These are phyloP conservation scores for Clanis bilineata DNA, from an alignment of 2,888 invertebrate species.

Conservation along the genomic window DNA sequence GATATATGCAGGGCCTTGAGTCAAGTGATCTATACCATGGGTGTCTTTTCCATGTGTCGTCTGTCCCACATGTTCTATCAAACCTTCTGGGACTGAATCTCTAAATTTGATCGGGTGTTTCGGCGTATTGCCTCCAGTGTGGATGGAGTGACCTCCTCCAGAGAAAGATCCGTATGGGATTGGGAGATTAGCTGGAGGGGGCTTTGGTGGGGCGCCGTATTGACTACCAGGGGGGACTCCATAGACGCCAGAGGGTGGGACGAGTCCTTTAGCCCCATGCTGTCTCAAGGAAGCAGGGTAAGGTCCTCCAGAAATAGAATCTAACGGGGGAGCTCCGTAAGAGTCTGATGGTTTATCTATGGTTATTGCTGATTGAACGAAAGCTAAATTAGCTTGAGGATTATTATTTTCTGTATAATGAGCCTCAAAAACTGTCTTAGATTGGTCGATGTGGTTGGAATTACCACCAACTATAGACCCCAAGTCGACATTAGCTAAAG, in stretches of 20 bases:
- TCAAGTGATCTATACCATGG: slow-evolving; percentile 78
- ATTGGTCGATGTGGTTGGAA: slow-evolving; percentile 73
- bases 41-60: slow-evolving; percentile 84
- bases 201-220: slow-evolving; percentile 68
- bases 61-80: slow-evolving; percentile 85
- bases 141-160: slow-evolving; percentile 66
- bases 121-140: slow-evolving; percentile 70
- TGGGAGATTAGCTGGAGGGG: slow-evolving; percentile 55
- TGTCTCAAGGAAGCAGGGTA: slow-evolving; percentile 63
- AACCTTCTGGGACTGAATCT: slow-evolving; percentile 87
- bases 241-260: slow-evolving; percentile 83
- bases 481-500: slow-evolving; percentile 64
- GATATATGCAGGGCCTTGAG: slow-evolving; percentile 80
- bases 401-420: slow-evolving; percentile 69
- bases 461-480: slow-evolving; percentile 72
- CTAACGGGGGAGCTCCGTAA: slow-evolving; percentile 69
- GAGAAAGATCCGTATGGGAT: slow-evolving; percentile 70
- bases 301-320: slow-evolving; percentile 67
- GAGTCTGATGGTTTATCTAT: slow-evolving; percentile 53
- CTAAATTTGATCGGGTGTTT: slow-evolving; percentile 87
- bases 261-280: slow-evolving; percentile 76
- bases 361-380: slow-evolving; percentile 41
- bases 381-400: slow-evolving; percentile 46
- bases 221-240: slow-evolving; percentile 82
- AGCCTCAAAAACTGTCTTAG: slow-evolving; percentile 76